Base-by-base conservation (phyloP, 2,888 invertebrate species). In the Gymnoscelis rufifasciata region DNA sequence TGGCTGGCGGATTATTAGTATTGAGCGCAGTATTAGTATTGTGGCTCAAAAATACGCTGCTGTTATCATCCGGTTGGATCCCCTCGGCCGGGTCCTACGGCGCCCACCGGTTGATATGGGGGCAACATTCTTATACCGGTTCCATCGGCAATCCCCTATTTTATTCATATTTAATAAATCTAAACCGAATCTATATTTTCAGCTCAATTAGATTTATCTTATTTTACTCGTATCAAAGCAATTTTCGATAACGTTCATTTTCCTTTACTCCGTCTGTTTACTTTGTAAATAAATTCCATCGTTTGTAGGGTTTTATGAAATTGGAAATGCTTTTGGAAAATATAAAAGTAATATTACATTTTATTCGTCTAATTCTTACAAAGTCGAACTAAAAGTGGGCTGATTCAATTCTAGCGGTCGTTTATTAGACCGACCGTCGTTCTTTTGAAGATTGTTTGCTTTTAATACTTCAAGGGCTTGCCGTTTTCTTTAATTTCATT, bases 281-380 rank as follows among this genome's bases (percentile, higher is more conserved):
- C 29, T 28, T 43, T 24, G 43, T 30, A 43, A 38, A 12, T 30
- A 38, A 24, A 38, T 7, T 13, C 7, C 15, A 19, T 26, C 10
- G 6, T 38, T 30, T 24, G n/a, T 33, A 40, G 26, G 24, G 31
- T 31, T 26, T 40, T 26, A 40, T 11, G 26, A 33, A 33, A 33
- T 26, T 11, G 11, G 19, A 27, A 33, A 41, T 11, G 31, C 13
- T 31, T 11, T 26, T n/a, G 11, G 8, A 31, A 38, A 30, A 30
- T 12, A 37, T 13, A 37, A 23, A 36, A 11, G 29, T 29, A 14
- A 43, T 33, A 38, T 38, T 27, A 44, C 11, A 38, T 38, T 19
- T 30, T 10, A 24, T 30, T 37, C 24, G 19, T 15, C 19, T 14
- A 36, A 19, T 13, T 13, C 24, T 23, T 7, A 36, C 36, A 29